phyloP scores from a whole-genome alignment of 2,797 vertebrate species.

The Phataginus tricuspis region DNA sequence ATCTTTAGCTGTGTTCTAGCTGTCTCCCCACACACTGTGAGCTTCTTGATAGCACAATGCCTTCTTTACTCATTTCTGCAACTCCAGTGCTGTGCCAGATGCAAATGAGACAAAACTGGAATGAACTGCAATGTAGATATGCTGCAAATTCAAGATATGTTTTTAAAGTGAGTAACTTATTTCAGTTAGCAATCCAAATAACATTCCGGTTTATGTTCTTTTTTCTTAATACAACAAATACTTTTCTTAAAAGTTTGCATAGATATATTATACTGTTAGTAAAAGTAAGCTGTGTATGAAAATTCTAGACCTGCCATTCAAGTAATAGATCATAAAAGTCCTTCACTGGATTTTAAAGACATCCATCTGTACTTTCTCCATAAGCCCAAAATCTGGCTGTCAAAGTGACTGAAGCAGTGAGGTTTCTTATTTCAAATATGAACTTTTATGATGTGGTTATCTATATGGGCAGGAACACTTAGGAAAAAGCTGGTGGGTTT shows the following conservation, averaged over 20 bases:
- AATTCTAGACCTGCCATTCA: constrained; percentile 37
- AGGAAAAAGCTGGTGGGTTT: constrained; percentile 65
- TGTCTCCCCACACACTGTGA: not conserved
- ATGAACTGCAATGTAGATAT: not conserved
- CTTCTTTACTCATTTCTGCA: not conserved
- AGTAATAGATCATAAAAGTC: constrained; percentile 47
- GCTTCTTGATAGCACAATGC: not conserved
- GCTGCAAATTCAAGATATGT: not conserved
- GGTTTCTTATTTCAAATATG: constrained; percentile 69
- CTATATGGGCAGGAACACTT: constrained; percentile 57
- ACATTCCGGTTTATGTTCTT: constrained; percentile 25
- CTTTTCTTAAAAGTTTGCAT: constrained; percentile 50
- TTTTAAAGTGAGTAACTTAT: constrained; percentile 27
- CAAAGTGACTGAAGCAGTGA: constrained; percentile 17
- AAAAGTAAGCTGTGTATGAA: constrained; percentile 64
- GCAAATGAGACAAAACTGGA: not conserved
- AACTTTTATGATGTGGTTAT: constrained; percentile 69
- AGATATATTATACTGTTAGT: constrained; percentile 50
- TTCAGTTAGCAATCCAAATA: constrained; percentile 62
- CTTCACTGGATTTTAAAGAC: constrained; percentile 55
- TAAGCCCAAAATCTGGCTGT: constrained; percentile 41
- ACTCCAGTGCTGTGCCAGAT: not conserved
- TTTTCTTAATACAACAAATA: constrained; percentile 55
- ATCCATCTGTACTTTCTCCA: constrained; percentile 48
- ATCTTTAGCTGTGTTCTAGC: not conserved